Conservation (phyloP, 30 jellyfish, hydroid and myxozoan genomes). For the Nemopilema nomurai region DNA sequence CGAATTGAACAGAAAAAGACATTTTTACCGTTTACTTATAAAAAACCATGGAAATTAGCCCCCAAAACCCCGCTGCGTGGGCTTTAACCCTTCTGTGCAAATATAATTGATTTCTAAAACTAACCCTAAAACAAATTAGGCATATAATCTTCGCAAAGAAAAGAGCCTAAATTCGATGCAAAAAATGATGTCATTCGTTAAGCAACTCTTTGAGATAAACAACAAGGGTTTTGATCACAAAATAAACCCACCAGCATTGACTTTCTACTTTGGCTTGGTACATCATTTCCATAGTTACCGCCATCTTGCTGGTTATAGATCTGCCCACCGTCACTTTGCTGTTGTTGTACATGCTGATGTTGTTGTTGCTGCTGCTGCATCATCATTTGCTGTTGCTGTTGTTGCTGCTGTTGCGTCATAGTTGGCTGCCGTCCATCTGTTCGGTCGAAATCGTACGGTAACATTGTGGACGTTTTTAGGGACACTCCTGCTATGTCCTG, state of each 20-base stretch:
- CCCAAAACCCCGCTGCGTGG: no score
- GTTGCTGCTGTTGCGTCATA: conserved; percentile 29
- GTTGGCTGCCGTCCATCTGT: conserved; percentile 31
- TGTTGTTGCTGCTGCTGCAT: background rate
- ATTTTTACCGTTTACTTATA: no score
- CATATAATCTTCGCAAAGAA: no score
- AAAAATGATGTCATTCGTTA: no score
- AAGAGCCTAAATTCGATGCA: no score
- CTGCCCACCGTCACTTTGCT: conserved; percentile 34
- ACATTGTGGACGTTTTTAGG: conserved; percentile 6
- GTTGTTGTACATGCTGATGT: conserved; percentile 26
- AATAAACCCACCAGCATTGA: conserved; percentile 63
- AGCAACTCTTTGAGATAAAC: no score
- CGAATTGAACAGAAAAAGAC: no score
- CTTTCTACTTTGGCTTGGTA: conserved; percentile 31
- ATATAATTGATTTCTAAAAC: no score
- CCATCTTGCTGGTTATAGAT: conserved; percentile 5
- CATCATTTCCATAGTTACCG: conserved; percentile 36
- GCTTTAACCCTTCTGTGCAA: no score
- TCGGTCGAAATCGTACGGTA: conserved; percentile 39
- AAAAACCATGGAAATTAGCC: no score
- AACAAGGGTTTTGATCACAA: no score
- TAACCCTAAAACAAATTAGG: no score
- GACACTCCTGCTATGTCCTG: conserved; percentile 59
- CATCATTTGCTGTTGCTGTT: conserved; percentile 11